These are phyloP conservation scores for Masnerella sp. DNA, from an alignment of 2,888 invertebrate genomes.

Conservation along the genomic window DNA sequence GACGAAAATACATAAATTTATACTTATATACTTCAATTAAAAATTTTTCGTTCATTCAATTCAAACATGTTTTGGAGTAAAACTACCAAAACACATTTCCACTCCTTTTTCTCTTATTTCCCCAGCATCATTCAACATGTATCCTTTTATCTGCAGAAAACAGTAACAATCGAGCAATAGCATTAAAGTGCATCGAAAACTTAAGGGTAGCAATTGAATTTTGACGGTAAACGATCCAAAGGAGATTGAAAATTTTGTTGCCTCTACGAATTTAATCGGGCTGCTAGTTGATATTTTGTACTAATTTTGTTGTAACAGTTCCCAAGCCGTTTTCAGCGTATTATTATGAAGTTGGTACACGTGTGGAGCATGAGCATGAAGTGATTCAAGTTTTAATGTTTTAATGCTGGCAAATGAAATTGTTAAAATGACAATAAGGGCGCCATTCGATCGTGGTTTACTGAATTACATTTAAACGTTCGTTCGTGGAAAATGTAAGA, in stretches of 20 bases:
- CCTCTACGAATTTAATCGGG: conserved; percentile 17
- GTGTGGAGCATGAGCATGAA: conserved; percentile 1
- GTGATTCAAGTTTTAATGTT: conserved; percentile 18
- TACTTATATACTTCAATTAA: no score
- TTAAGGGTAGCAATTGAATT: conserved; percentile 3
- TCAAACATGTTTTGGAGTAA: no score
- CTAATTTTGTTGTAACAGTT: conserved; percentile 25
- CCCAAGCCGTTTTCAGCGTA: conserved; percentile 14
- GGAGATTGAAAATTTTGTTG: conserved; percentile 5
- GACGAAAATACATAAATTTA: no score
- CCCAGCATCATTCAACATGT: no score
- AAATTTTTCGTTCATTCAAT: no score
- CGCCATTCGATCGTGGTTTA: not conserved
- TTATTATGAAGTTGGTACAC: conserved; percentile 28
- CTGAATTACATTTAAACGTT: not conserved
- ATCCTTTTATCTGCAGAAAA: no score
- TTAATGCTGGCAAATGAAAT: conserved; percentile 4
- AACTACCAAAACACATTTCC: no score
- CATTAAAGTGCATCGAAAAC: no score
- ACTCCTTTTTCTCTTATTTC: no score
- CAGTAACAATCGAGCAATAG: no score
- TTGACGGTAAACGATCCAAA: conserved; percentile 2
- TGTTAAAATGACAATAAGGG: conserved; percentile 1
- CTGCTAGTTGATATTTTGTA: conserved; percentile 5
- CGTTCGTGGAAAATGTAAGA: no score